A percentile compares a stretch with the other conserved stretches of the same genome.
These are phyloP conservation scores for Pseudochirops cupreus DNA, from an alignment of 2,797 vertebrate species.

Conservation along the genomic window DNA sequence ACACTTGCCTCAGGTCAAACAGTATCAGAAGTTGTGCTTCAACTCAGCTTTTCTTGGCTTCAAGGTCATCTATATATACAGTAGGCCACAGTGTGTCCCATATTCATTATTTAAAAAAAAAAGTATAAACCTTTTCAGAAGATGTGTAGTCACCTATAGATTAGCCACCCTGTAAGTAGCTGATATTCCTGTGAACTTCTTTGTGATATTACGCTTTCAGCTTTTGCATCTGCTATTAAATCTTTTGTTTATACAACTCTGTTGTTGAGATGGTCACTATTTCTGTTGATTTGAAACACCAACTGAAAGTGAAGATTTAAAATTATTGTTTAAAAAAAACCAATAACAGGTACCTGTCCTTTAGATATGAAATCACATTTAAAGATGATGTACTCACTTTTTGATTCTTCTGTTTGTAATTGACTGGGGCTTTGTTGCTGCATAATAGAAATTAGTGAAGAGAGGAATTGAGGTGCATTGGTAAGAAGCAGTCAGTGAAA, in stretches of 20 bases:
- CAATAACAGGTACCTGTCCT: neutral
- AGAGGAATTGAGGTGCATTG: slow-evolving; percentile 18
- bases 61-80: neutral
- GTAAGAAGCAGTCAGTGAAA: neutral
- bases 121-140: neutral
- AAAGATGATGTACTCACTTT: neutral
- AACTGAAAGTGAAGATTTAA: neutral
- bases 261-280: neutral
- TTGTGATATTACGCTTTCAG: neutral
- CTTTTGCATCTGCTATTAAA: neutral
- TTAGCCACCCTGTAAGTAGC: neutral
- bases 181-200: neutral
- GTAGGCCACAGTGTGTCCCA: neutral
- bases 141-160: neutral
- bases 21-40: neutral
- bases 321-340: neutral
- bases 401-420: neutral
- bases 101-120: neutral
- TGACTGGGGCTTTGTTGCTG: slow-evolving; percentile 13
- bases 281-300: neutral
- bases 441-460: neutral
- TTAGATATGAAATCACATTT: neutral
- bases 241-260: neutral
- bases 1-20: neutral
- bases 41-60: neutral